Evolutionary conservation across 1,140 invertebrate genomes (phyloP), one percentile per base, ranked within the genome.

Genomic region (Pogonomyrmex barbatus): DNA sequence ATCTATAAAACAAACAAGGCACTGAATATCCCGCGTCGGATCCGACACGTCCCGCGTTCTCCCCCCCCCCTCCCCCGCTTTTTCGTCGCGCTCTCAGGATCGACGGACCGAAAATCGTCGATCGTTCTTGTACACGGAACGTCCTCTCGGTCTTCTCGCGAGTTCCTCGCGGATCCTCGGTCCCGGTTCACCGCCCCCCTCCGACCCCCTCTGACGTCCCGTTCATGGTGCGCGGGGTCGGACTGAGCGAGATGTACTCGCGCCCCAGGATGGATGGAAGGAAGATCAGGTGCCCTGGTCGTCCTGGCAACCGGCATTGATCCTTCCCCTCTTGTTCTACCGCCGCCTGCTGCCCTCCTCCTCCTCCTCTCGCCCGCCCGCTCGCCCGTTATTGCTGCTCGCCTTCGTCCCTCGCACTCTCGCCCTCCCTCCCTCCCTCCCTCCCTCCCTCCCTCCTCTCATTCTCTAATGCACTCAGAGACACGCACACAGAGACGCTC

Each of bases 271-370:
- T 93, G 91, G 93, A 94, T 94, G 88, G 93, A 93, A 92, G 91
- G 91, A 94, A 94, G 93, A 93, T 92, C 92, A 93, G 91, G 92
- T 92, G 91, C 92, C 89, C 91, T 88, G 93, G 94, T 94, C 94
- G 93, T 94, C 93, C 91, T 88, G 93, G 93, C 92, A 93, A 95
- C 94, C 93, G 91, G 92, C 94, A 95, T 95, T 94, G 94, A 95
- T 94, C 94, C 92, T 92, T 92, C 93, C 93, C 93, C 91, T 87
- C 91, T 91, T 90, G 86, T 90, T 90, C 89, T 86, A 90, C 87
- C 83, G 47, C 90, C 88, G 81, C 87, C 62, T 60, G 67, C 52
- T 62, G 87, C 24, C 24, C 24, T 24, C 24, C 24, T 24, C 65
- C 88, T 50, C 70, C 89, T 81, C 84, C 87, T 70, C 58, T 86